Conservation (phyloP, 1,140 invertebrate species). For the Camponotus pennsylvanicus region DNA sequence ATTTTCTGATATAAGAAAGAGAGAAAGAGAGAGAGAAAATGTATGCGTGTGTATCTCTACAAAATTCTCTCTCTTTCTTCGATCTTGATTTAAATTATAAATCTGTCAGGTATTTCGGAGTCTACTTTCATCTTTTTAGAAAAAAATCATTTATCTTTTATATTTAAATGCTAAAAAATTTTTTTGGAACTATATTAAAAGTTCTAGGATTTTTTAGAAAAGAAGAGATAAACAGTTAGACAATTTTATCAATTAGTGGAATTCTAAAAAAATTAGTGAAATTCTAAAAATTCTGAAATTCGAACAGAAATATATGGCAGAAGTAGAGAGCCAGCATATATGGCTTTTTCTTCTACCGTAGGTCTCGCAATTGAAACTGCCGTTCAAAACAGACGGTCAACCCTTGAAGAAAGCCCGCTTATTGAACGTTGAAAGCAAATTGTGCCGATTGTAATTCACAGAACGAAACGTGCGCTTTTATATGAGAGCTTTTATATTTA, state of each 20-base stretch:
- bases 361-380: slow-evolving; percentile 1
- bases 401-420: background rate
- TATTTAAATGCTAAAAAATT: slow-evolving; percentile 76
- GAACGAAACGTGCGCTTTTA: background rate
- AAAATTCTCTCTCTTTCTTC: background rate
- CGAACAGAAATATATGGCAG: slow-evolving; percentile 83
- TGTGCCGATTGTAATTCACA: background rate
- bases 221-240: no score
- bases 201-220: background rate
- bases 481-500: background rate
- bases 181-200: background rate
- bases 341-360: slow-evolving; percentile 40
- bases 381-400: slow-evolving; percentile 12
- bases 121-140: background rate
- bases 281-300: slow-evolving; percentile 79
- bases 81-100: background rate
- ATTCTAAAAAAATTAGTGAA: background rate
- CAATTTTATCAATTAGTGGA: background rate
- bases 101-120: background rate
- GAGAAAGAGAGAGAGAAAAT: no score
- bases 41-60: no score
- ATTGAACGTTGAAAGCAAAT: slow-evolving; percentile 19
- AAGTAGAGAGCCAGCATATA: slow-evolving; percentile 77
- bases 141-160: background rate
- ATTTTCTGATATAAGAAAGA: background rate